Base-by-base conservation (phyloP, 2,113 vertebrate species). In the Tamias sibiricus region DNA sequence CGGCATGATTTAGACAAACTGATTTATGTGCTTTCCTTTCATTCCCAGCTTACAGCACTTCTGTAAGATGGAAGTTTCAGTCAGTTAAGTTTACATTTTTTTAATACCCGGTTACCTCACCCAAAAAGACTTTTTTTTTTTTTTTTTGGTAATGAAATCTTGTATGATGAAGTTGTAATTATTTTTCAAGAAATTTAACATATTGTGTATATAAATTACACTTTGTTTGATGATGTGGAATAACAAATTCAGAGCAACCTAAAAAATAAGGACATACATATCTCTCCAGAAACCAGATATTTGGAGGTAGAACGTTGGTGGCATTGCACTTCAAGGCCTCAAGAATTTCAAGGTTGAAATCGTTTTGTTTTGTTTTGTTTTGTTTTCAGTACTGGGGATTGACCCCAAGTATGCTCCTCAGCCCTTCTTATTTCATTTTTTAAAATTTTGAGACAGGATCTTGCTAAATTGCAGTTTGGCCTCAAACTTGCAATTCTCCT, bases 161-260 rank as follows among this genome's bases (percentile, higher is more conserved):
- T 68, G 20, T 69, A 72, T 57, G 44, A 91, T 79, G 28, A 91
- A 47, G 26, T 40, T 69, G 49, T 74, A 71, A n/a, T 66, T 87
- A 76, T 66, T 95, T 92, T 84, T 87, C 80, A 92, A 66, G 26
- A 76, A 87, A 87, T 84, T 85, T 93, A 87, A n/a, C 24, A 62
- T 4, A 17, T 64, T n/a, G 2, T 79, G 0, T 37, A 37, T 30
- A 11, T 54, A 24, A 88, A 52, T 77, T 92, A 32, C 32, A 30
- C 6, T 95, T 88, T 66, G 40, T 93, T 49, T 80, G 79, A 64
- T 66, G 82, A 90, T 37, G 47, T 32, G 35, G 7, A 52, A 47
- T 57, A 93, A 89, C 47, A 96, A 75, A 75, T 40, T 92, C 80
- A 71, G 92, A 87, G 37, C 62, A 26, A 80, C 64, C 28, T 62